Evolutionary conservation across 2,797 vertebrate genomes (phyloP), one percentile per base, ranked within the genome.

Genomic region (Fistularia tabacaria): DNA sequence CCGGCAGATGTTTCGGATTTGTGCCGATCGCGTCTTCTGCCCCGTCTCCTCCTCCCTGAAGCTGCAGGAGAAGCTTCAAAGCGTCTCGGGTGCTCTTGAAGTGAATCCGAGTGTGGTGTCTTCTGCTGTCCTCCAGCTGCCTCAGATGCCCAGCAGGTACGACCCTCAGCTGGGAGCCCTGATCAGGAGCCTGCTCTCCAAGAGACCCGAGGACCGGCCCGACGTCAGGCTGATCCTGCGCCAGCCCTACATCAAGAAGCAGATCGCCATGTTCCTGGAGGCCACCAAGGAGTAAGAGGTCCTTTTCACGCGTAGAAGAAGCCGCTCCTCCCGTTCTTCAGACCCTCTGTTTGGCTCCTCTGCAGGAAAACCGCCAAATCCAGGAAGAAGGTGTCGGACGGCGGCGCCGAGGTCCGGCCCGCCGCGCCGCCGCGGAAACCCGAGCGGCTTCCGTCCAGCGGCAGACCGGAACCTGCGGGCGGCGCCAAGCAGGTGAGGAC

Each of bases 111-210:
- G 25, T 5, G 25, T 25, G 25, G 5, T 25, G 25, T 25, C 15
- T 9, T 73, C 55, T 80, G 54, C 51, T 79, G 82, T 57, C 38
- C 7, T 42, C 49, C 74, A 99, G 97, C 77, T 98, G 51, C 96
- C 97, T 36, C 93, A 95, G 70, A 95, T 99, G 94, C 96, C 97
- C 25, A 91, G 91, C 83, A 91, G 91, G 73, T 99, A 98, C 50
- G 94, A 95, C 74, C 83, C 90, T 40, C 94, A 94, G 69, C 81
- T 99, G 60, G 93, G 94, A 51, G 91, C 92, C 59, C 83, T 99
- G 66, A 97, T 99, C 73, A 92, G 84, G 79, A 90, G 91, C 51
- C 98, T 99, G 97, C 85, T 99, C 73, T 95, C 90, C 77, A 96
- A 93, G 80, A 93, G 82, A 55, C 95, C 97, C 10, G 97, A 99